Percentiles rank a stretch among this genome's conserved stretches.
These are phyloP conservation scores for Xestia xanthographa DNA, from an alignment of 2,888 invertebrate genomes.

Conservation along the genomic window DNA sequence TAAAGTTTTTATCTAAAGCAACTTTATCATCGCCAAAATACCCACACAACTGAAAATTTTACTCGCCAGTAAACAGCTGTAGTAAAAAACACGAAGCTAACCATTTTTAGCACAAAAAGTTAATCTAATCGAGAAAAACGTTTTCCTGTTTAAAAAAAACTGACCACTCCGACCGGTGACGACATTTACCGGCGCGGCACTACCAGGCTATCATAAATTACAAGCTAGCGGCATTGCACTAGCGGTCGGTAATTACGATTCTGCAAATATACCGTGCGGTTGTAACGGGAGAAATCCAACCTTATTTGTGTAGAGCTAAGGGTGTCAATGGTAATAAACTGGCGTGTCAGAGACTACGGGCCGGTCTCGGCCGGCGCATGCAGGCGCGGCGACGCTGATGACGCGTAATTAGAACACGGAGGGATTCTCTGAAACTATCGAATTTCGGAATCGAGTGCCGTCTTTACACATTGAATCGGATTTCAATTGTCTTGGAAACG, in stretches of 20 bases:
- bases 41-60: neutral
- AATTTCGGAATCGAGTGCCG: conserved; percentile 57
- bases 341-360: conserved; percentile 48
- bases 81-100: conserved; percentile 23
- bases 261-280: conserved; percentile 50
- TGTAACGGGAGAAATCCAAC: conserved; percentile 27
- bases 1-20: neutral
- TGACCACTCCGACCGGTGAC: conserved; percentile 69
- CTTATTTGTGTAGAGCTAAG: neutral
- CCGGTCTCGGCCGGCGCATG: conserved; percentile 63
- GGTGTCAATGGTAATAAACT: conserved; percentile 5
- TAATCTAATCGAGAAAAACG: conserved; percentile 60
- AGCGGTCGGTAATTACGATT: conserved; percentile 67
- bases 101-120: conserved; percentile 52
- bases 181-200: conserved; percentile 77
- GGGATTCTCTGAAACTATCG: conserved; percentile 61
- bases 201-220: conserved; percentile 85
- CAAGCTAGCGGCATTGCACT: conserved; percentile 71
- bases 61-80: neutral
- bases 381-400: conserved; percentile 69
- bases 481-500: conserved; percentile 49
- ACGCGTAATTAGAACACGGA: conserved; percentile 71
- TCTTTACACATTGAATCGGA: conserved; percentile 50
- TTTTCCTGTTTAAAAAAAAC: conserved; percentile 63
- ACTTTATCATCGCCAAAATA: neutral